These are phyloP conservation scores for Aphelocoma coerulescens DNA, from an alignment of 2,113 vertebrate species.

Conservation along the genomic window DNA sequence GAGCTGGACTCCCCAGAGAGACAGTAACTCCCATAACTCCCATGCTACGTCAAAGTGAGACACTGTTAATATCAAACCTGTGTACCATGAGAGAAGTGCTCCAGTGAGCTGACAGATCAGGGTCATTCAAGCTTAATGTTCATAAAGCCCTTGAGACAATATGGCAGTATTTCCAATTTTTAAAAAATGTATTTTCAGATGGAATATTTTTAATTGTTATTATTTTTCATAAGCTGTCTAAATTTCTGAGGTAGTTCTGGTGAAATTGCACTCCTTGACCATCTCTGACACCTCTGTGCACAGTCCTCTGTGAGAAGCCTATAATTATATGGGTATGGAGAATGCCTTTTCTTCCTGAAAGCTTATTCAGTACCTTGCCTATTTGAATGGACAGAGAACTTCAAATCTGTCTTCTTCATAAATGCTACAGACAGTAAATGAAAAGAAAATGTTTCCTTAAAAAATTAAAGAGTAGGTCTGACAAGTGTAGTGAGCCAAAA, in stretches of 20 bases:
- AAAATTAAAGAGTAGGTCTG: neutral
- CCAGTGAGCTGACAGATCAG: neutral
- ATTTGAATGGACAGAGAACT: neutral
- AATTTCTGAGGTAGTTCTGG: neutral
- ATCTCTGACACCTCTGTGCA: neutral
- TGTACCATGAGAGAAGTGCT: neutral
- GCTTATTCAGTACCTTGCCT: neutral
- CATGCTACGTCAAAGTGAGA: neutral
- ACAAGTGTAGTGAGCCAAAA: constrained; percentile 11
- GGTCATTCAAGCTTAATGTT: neutral
- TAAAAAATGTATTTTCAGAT: neutral
- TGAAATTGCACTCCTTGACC: neutral
- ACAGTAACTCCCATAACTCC: neutral
- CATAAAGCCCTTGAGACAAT: neutral
- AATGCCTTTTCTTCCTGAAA: neutral
- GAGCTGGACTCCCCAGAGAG: neutral
- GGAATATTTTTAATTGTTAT: neutral
- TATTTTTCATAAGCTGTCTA: neutral
- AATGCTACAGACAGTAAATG: neutral
- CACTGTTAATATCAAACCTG: neutral
- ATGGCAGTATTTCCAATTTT: neutral
- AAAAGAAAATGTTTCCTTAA: neutral
- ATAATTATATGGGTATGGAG: neutral
- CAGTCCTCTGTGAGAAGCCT: neutral
- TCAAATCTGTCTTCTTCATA: neutral